Conservation (phyloP, 2,113 vertebrate genomes). For the Amazona vittata region DNA sequence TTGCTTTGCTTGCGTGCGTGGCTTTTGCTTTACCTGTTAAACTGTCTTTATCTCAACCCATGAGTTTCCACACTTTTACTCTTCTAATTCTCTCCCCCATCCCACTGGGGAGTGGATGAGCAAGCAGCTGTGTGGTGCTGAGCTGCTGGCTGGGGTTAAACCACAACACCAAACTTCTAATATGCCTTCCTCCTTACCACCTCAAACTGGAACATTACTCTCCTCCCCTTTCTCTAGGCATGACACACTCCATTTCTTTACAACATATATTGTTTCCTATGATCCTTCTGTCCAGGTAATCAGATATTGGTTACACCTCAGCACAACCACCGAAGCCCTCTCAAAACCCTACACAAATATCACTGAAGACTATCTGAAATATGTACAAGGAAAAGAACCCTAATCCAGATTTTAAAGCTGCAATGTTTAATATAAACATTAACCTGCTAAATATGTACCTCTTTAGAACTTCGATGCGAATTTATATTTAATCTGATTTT, state of each 20-base stretch:
- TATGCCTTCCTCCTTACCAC: not conserved
- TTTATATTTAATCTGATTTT: not conserved
- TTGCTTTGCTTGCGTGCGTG: not conserved
- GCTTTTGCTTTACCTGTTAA: not conserved
- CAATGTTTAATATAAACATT: not conserved
- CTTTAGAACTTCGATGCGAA: not conserved
- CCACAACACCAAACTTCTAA: not conserved
- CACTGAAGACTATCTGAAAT: not conserved
- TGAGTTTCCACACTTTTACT: not conserved
- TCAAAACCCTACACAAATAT: not conserved
- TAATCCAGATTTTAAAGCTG: not conserved
- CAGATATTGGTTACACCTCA: not conserved
- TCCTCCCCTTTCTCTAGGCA: not conserved
- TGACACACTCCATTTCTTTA: not conserved
- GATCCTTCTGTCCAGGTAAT: not conserved
- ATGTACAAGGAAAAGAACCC: not conserved
- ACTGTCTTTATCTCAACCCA: not conserved
- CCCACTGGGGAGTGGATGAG: fast-evolving
- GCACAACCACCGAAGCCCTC: not conserved
- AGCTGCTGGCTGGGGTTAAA: not conserved
- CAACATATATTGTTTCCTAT: not conserved
- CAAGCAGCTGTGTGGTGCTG: not conserved
- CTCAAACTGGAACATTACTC: not conserved
- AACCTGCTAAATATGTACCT: not conserved
- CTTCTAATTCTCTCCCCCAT: not conserved